These are phyloP conservation scores for Pseudorectes ferrugineus DNA, from an alignment of 2,113 vertebrate genomes.

Conservation along the genomic window DNA sequence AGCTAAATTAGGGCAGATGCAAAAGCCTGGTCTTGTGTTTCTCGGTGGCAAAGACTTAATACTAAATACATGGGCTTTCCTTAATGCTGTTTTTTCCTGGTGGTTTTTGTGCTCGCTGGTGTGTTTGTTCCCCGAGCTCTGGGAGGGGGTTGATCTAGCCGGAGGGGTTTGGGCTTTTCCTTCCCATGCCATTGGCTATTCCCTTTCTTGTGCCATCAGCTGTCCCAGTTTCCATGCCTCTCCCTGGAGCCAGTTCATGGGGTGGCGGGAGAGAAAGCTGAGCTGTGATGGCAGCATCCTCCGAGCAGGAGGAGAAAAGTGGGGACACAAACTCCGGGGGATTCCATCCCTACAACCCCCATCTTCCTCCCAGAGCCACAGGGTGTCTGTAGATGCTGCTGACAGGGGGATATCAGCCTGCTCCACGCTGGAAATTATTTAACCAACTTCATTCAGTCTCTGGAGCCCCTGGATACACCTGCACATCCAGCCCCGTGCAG, in stretches of 20 bases:
- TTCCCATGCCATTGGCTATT: neutral
- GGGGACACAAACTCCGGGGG: neutral
- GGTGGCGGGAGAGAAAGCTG: fast-evolving
- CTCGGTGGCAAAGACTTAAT: neutral
- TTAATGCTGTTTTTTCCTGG: neutral
- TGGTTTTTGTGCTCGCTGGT: neutral
- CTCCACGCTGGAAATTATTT: neutral
- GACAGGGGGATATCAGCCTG: neutral
- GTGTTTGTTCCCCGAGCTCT: neutral
- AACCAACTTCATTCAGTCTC: neutral
- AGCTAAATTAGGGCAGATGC: neutral
- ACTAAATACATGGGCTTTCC: neutral
- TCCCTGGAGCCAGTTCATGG: neutral
- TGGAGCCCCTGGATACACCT: neutral
- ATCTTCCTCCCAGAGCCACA: neutral
- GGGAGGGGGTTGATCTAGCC: neutral
- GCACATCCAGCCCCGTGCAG: neutral
- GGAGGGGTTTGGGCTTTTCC: neutral
- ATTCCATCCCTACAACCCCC: neutral
- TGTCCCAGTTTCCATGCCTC: neutral
- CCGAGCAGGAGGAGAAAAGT: neutral
- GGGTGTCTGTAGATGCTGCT: neutral
- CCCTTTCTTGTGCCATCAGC: neutral
- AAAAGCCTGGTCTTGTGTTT: neutral
- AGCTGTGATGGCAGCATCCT: neutral